Conservation (phyloP, 1,140 invertebrate species). For the Lucilia sericata region DNA sequence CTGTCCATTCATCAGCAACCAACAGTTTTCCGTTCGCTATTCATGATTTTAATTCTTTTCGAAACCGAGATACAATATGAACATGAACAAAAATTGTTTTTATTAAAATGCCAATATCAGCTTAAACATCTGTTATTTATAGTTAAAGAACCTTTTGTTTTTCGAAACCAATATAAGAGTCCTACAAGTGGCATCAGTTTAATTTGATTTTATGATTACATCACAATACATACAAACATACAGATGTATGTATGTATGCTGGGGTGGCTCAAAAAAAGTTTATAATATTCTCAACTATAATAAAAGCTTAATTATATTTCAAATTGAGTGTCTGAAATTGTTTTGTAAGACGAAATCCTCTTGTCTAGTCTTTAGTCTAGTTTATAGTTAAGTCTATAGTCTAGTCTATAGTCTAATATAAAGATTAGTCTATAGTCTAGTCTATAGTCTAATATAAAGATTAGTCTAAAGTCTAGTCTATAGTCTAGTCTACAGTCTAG, state of each 20-base stretch:
- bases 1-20: neutral
- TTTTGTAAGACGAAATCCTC: too few relatives aligned
- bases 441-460: too few relatives aligned
- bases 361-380: too few relatives aligned
- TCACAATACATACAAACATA: neutral
- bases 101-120: conserved; percentile 1
- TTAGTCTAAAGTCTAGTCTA: too few relatives aligned
- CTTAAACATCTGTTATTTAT: neutral
- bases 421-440: too few relatives aligned
- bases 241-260: neutral
- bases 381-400: too few relatives aligned
- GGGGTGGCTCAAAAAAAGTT: too few relatives aligned
- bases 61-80: neutral
- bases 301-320: too few relatives aligned
- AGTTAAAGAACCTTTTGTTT: neutral
- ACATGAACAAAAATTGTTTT: neutral
- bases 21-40: neutral
- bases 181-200: neutral
- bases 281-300: too few relatives aligned
- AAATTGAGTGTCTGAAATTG: too few relatives aligned
- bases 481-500: too few relatives aligned
- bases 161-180: neutral
- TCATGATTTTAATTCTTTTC: neutral
- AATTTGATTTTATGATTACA: neutral
- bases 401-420: too few relatives aligned